Conservation (phyloP, 1,140 invertebrate species). For the Linepithema humile region DNA sequence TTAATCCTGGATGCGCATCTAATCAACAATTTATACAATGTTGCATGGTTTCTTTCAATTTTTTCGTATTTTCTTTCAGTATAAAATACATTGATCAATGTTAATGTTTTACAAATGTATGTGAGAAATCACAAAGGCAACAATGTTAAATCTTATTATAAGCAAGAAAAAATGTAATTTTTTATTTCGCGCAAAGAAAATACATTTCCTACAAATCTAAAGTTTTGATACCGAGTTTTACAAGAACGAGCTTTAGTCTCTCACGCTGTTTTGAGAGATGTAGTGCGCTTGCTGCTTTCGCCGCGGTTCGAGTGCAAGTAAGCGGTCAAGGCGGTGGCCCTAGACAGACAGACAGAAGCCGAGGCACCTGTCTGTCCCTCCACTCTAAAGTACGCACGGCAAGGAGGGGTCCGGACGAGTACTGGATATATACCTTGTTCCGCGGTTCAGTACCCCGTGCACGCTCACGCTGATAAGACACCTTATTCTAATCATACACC, state of each 20-base stretch:
- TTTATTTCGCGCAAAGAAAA: neutral
- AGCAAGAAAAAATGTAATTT: neutral
- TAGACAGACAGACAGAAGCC: constrained; percentile 73
- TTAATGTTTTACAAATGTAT: neutral
- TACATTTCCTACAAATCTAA: too few species aligned
- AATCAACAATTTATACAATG: neutral
- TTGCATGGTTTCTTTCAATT: neutral
- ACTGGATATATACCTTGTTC: constrained; percentile 59
- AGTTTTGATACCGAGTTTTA: neutral
- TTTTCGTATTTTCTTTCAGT: neutral
- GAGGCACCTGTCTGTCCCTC: constrained; percentile 77
- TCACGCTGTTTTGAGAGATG: neutral
- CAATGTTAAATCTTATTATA: neutral
- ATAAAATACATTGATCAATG: too few species aligned
- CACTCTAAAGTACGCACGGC: constrained; percentile 66
- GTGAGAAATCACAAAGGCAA: neutral
- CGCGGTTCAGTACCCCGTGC: constrained; percentile 78
- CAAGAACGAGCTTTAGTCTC: neutral
- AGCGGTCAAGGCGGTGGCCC: constrained; percentile 32
- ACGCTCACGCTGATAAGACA: constrained; percentile 79
- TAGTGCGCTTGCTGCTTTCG: neutral
- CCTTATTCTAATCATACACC: constrained; percentile 74
- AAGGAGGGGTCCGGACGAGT: constrained; percentile 65
- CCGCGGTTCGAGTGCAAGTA: constrained; percentile 15
- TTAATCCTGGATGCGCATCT: neutral